Percentiles rank a stretch among this genome's conserved stretches.
phyloP scores from a whole-genome alignment of 1,140 invertebrate species.

The Akabosia matsudoensis region DNA sequence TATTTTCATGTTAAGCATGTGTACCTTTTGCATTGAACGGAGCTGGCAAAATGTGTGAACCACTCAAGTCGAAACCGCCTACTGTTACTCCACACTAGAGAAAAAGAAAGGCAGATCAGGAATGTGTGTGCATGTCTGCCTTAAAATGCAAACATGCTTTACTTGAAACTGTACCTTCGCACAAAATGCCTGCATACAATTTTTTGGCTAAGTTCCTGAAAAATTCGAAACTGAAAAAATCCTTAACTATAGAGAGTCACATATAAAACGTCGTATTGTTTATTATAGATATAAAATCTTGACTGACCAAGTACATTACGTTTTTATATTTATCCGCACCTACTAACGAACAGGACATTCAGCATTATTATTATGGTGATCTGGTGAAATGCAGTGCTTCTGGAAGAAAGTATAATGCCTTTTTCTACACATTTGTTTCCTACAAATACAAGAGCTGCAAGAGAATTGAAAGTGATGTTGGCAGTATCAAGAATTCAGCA shows the following conservation, averaged over 20 bases:
- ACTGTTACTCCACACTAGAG: background rate
- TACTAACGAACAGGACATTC: background rate
- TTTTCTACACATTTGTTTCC: no score
- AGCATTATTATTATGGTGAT: background rate
- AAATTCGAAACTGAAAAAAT: background rate
- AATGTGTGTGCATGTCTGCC: background rate
- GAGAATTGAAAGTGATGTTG: no score
- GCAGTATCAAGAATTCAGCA: no score
- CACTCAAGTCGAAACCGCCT: slow-evolving; percentile 19
- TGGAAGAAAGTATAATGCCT: background rate
- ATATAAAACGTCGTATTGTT: no score
- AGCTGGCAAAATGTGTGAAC: slow-evolving; percentile 6
- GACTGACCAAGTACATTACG: no score
- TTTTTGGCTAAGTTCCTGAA: background rate
- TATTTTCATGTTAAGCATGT: slow-evolving; percentile 20
- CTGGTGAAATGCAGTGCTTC: background rate
- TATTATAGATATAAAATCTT: background rate
- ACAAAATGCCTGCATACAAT: background rate
- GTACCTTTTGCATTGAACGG: background rate
- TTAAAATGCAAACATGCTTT: background rate
- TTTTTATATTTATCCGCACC: background rate
- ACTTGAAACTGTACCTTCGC: background rate
- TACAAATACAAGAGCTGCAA: no score
- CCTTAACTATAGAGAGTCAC: no score
- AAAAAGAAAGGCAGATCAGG: background rate